These are phyloP conservation scores for Neosilurus mollespiculum DNA, from an alignment of 2,797 vertebrate species.

Conservation along the genomic window DNA sequence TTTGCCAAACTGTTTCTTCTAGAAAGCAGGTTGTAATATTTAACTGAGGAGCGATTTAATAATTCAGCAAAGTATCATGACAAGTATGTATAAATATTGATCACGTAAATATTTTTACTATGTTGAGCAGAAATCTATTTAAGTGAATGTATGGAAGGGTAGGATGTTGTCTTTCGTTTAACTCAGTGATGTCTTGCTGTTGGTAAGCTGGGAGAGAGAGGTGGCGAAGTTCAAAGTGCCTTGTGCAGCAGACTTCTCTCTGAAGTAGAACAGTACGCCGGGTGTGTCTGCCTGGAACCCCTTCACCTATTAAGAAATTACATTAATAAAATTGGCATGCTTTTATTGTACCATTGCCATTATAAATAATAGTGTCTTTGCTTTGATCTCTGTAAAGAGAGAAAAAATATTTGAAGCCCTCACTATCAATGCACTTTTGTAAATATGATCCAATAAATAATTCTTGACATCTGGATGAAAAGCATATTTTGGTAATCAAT, in stretches of 20 bases:
- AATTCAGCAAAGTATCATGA: slow-evolving; percentile 55
- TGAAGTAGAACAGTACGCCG: slow-evolving; percentile 67
- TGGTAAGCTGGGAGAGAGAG: slow-evolving; percentile 62
- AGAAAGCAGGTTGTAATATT: slow-evolving; percentile 54
- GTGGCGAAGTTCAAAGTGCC: slow-evolving; percentile 76
- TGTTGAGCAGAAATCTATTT: slow-evolving; percentile 70
- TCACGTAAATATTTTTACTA: slow-evolving; percentile 71
- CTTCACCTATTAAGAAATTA: slow-evolving; percentile 62
- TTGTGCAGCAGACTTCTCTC: slow-evolving; percentile 73
- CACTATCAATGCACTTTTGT: slow-evolving; percentile 71
- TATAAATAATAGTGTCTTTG: slow-evolving; percentile 43
- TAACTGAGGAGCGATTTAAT: slow-evolving; percentile 58
- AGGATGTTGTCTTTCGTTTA: slow-evolving; percentile 62
- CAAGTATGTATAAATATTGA: slow-evolving; percentile 70
- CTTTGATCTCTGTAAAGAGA: slow-evolving; percentile 47
- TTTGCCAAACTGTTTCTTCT: slow-evolving; percentile 51
- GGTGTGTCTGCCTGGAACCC: slow-evolving; percentile 64
- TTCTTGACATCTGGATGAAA: slow-evolving; percentile 54
- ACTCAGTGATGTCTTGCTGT: slow-evolving; percentile 66
- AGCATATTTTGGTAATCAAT: slow-evolving; percentile 1
- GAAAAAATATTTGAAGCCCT: slow-evolving; percentile 72
- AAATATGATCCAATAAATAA: slow-evolving; percentile 61
- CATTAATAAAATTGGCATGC: slow-evolving; percentile 73
- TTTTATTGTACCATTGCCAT: slow-evolving; percentile 66
- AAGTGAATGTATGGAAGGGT: slow-evolving; percentile 73